Base-by-base conservation (phyloP, 2,888 invertebrate species). In the Atethmia centrago region DNA sequence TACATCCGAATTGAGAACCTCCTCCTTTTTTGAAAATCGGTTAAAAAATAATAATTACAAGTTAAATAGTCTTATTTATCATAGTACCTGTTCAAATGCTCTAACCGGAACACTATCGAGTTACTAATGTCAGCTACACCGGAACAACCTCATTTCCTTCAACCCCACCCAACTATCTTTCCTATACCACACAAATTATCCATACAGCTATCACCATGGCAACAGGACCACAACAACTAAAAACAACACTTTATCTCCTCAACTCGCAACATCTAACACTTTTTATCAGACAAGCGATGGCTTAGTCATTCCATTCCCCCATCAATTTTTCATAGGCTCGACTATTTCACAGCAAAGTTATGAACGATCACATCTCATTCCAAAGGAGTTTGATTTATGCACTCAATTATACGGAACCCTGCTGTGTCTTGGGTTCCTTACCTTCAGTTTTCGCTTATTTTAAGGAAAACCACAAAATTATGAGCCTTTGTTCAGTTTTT, bases 371-470 rank as follows among this genome's bases (percentile, higher is more conserved):
- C 92, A 90, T 93, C 93, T 94, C 91, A 93, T 94, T 94, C 92
- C 92, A 91, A 93, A 91, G 91, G 88, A 80, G 73, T 87, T 83
- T 93, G 95, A 95, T 95, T 95, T 95, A 95, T 94, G 91, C 88
- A 85, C 90, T 92, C 95, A 95, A 95, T 95, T 94, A 94, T 88
- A 88, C 79, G 87, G 87, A 87, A 89, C 87, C 94, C 93, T 87
- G 92, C 91, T 87, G 94, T 84, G 90, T 82, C 84, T 84, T 81
- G 82, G 69, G 64, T 76, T 67, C 70, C 72, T 77, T 84, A 82
- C 85, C 76, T 82, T 79, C 74, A 79, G 75, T 82, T 87, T 78
- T 75, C 71, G 80, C 81, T 81, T 85, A 84, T 79, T 87, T 87
- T 82, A 82, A 82, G 86, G 79, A 84, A 85, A 87, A 83, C 77